Base-by-base conservation (phyloP, 2,113 vertebrate genomes). In the Coryphaenoides rupestris region DNA sequence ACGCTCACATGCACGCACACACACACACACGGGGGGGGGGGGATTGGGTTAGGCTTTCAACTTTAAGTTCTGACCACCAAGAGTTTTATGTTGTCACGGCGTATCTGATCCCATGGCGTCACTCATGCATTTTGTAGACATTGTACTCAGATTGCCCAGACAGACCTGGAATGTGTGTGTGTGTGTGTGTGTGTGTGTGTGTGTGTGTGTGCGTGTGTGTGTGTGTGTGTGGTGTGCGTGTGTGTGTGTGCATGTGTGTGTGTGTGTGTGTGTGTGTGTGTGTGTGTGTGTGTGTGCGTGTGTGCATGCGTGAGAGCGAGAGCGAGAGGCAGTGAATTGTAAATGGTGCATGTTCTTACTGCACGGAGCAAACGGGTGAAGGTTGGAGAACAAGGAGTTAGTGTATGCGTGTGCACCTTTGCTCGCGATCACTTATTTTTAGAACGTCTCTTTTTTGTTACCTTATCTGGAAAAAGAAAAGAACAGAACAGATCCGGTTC, bases 11-110 rank as follows among this genome's bases (percentile, higher is more conserved):
- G 3, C 47, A 50, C 47, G 5, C 47, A 50, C 47, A 13, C 47
- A 50, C 47, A 16, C 15, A 3, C 47, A 50, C 47, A 50, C 17
- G 15, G n/a, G n/a, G n/a, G n/a, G n/a, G n/a, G n/a, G n/a, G n/a
- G n/a, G n/a, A n/a, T n/a, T n/a, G n/a, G n/a, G n/a, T n/a, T n/a
- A n/a, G n/a, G 15, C 15, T 16, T n/a, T 50, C 47, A 56, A 69
- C 65, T 70, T 70, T 60, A 59, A 65, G 60, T 62, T 65, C 47
- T 70, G 66, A 46, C 68, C 68, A n/a, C 76, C 73, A 74, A 58
- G 72, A 73, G 61, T 64, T 77, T 75, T 78, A 75, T 72, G 77
- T 69, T 87, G 83, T 81, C 83, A 84, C 62, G 62, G 58, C 65
- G 62, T 64, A 84, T 84, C 72, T 40, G 71, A 63, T 62, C 84